phyloP scores from a whole-genome alignment of 2,113 vertebrate genomes.

The Tupaia tana region DNA sequence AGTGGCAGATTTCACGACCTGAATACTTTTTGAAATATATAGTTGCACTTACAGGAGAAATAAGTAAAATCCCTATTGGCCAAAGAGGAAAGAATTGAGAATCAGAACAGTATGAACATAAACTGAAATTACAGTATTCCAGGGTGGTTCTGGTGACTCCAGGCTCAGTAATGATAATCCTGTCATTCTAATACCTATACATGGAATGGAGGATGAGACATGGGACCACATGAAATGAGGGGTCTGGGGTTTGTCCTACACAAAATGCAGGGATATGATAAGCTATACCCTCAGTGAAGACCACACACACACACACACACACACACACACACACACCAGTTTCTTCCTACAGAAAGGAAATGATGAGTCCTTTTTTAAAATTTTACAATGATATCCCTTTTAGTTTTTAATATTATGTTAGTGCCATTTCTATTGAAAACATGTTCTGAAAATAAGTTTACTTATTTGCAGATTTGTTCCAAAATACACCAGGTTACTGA shows the following conservation, averaged over 20 bases:
- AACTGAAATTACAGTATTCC: background rate
- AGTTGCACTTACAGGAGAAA: background rate
- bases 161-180: background rate
- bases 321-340: no score
- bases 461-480: background rate
- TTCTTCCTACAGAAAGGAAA: no score
- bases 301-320: no score
- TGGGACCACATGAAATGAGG: background rate
- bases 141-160: background rate
- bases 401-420: background rate
- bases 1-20: background rate
- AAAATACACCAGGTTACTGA: background rate
- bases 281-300: background rate
- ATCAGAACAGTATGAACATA: background rate
- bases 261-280: background rate
- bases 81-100: background rate
- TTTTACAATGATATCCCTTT: background rate
- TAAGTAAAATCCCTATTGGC: background rate
- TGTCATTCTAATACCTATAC: background rate
- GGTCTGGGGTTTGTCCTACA: accelerated
- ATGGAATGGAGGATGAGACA: background rate
- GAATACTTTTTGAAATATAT: background rate
- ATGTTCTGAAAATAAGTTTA: slow-evolving; percentile 35
- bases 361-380: no score
- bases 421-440: background rate